Evolutionary conservation across 1,140 invertebrate genomes (phyloP).

Genomic region (Parasteatoda tepidariorum): DNA sequence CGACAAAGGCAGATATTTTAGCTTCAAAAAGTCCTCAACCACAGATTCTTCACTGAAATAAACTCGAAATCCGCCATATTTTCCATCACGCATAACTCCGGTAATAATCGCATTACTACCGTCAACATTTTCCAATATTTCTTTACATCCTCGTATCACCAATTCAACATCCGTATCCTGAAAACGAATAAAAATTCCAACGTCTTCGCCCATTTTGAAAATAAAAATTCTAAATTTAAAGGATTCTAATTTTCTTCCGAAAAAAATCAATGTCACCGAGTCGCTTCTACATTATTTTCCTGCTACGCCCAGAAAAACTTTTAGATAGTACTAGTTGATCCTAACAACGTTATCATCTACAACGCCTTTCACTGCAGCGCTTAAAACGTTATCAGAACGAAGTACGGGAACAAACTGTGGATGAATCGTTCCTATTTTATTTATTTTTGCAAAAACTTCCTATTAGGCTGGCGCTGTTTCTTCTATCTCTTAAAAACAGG

Average conservation of each 20-base stretch:
- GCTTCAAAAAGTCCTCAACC: neutral
- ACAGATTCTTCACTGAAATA: neutral
- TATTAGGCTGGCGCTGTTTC: no score
- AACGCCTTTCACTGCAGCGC: neutral
- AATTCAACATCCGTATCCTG: neutral
- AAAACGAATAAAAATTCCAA: neutral
- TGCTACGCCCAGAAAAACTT: neutral
- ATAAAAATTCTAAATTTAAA: neutral
- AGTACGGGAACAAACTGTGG: no score
- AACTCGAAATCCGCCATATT: neutral
- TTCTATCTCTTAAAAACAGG: no score
- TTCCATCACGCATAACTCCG: neutral
- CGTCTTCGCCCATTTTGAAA: neutral
- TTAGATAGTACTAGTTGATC: neutral
- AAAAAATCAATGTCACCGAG: neutral
- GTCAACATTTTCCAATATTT: neutral
- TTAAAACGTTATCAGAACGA: neutral
- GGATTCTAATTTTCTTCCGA: neutral
- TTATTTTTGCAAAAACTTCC: no score
- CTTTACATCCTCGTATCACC: neutral
- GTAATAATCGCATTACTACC: neutral
- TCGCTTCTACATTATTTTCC: neutral
- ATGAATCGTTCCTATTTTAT: no score
- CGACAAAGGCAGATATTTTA: neutral
- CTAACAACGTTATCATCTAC: neutral